Evolutionary conservation across 2,888 invertebrate species (phyloP).

Genomic region (Tipula vernalis): DNA sequence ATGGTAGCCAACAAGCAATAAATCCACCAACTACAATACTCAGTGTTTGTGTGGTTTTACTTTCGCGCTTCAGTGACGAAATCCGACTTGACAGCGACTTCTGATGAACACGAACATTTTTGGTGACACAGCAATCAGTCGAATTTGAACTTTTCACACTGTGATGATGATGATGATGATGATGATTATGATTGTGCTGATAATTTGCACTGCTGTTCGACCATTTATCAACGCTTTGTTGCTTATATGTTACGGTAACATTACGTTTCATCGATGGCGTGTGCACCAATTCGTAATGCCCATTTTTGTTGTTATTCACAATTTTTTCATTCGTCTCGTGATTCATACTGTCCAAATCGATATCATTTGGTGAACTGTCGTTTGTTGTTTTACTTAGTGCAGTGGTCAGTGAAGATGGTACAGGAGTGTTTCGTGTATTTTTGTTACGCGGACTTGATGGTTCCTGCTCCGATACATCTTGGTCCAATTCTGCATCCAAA

Average conservation of each 20-base stretch:
- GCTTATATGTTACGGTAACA: slow-evolving; percentile 8
- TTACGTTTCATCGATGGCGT: slow-evolving; percentile 15
- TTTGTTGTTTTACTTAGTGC: not conserved
- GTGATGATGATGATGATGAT: slow-evolving; percentile 10
- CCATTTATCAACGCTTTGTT: not conserved
- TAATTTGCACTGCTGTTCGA: not conserved
- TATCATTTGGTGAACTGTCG: not conserved
- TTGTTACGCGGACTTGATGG: slow-evolving; percentile 12
- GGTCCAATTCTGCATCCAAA: slow-evolving; percentile 9
- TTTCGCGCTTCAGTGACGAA: slow-evolving; percentile 60
- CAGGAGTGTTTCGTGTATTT: not conserved
- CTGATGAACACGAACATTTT: slow-evolving; percentile 23
- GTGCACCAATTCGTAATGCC: slow-evolving; percentile 17
- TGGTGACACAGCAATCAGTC: slow-evolving; percentile 15
- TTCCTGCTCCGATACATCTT: slow-evolving; percentile 13
- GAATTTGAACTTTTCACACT: slow-evolving; percentile 10
- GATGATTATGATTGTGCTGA: slow-evolving; percentile 13
- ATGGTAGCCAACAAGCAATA: slow-evolving; percentile 79
- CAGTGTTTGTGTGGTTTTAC: slow-evolving; percentile 77
- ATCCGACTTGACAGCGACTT: slow-evolving; percentile 40
- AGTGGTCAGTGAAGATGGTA: not conserved
- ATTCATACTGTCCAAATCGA: not conserved
- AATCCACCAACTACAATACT: slow-evolving; percentile 84
- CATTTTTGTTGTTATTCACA: not conserved
- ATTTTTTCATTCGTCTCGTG: not conserved